Percentiles rank a stretch among this genome's conserved stretches.
These are phyloP conservation scores for Papilio dardanus DNA, from an alignment of 1,140 invertebrate genomes.

Conservation along the genomic window DNA sequence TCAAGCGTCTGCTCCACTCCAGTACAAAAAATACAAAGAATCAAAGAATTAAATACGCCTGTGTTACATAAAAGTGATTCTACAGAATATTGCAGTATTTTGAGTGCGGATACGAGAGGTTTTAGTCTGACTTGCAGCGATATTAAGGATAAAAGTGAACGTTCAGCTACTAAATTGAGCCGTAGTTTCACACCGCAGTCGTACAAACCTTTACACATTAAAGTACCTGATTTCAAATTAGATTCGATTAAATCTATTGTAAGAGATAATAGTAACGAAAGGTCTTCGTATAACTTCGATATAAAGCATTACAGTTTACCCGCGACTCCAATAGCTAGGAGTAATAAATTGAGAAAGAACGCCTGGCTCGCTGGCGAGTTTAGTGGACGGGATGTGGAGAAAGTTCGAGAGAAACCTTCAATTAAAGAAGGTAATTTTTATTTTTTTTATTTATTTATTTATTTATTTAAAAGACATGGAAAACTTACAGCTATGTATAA, in stretches of 20 bases:
- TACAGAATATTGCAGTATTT: constrained; percentile 79
- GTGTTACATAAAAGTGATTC: constrained; percentile 76
- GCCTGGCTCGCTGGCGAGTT: constrained; percentile 79
- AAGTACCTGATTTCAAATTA: constrained; percentile 75
- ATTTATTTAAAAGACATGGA: too few species aligned
- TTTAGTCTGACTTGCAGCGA: constrained; percentile 51
- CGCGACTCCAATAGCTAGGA: constrained; percentile 77
- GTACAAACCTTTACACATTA: constrained; percentile 77
- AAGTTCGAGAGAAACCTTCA: constrained; percentile 24
- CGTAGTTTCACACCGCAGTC: constrained; percentile 77
- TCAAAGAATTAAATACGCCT: constrained; percentile 66
- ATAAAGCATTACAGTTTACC: constrained; percentile 79
- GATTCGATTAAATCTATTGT: constrained; percentile 66
- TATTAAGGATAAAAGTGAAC: constrained; percentile 57
- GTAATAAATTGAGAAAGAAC: constrained; percentile 78
- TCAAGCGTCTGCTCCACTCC: constrained; percentile 73
- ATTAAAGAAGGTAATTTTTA: constrained; percentile 46
- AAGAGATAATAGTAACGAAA: constrained; percentile 58
- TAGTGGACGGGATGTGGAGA: constrained; percentile 43
- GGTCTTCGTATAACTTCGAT: constrained; percentile 76
- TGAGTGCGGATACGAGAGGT: constrained; percentile 64
- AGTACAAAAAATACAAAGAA: constrained; percentile 57
- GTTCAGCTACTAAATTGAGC: constrained; percentile 66
- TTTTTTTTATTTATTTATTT: too few species aligned
- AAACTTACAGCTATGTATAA: too few species aligned